A percentile compares a stretch with the other conserved stretches of the same genome.
phyloP scores from a whole-genome alignment of 2,888 invertebrate species.

The Anodontia alba region DNA sequence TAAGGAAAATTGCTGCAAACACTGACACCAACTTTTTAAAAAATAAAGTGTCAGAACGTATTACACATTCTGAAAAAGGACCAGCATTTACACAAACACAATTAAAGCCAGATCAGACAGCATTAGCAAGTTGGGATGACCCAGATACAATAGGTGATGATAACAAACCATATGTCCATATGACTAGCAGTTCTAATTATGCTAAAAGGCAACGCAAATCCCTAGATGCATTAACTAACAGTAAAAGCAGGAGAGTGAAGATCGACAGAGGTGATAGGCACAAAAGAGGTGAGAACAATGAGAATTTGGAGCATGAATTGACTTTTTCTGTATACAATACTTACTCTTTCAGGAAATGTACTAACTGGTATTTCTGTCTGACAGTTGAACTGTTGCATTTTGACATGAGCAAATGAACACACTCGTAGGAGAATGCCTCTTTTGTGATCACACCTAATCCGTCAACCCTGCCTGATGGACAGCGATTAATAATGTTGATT shows the following conservation, averaged over 20 bases:
- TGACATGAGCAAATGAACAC: no score
- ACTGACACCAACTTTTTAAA: no score
- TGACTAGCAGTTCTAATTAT: background rate
- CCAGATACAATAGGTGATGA: background rate
- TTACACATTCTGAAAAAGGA: background rate
- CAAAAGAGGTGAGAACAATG: background rate
- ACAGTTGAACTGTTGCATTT: no score
- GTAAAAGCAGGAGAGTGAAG: background rate
- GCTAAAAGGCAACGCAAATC: background rate
- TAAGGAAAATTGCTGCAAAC: background rate
- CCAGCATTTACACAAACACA: background rate
- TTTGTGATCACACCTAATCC: no score
- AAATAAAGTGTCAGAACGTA: no score
- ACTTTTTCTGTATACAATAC: no score
- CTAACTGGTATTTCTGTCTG: background rate
- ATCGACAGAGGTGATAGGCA: background rate
- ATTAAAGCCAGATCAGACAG: background rate
- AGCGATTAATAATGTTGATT: no score
- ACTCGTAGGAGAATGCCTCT: no score
- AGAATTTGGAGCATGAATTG: no score
- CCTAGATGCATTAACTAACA: conserved; percentile 7
- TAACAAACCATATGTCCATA: background rate
- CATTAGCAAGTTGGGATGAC: background rate
- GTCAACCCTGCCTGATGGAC: no score
- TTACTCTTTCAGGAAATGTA: background rate